Percentiles rank a stretch among this genome's conserved stretches.
phyloP scores from a whole-genome alignment of 1,140 invertebrate genomes.

The Calephelis virginiensis region DNA sequence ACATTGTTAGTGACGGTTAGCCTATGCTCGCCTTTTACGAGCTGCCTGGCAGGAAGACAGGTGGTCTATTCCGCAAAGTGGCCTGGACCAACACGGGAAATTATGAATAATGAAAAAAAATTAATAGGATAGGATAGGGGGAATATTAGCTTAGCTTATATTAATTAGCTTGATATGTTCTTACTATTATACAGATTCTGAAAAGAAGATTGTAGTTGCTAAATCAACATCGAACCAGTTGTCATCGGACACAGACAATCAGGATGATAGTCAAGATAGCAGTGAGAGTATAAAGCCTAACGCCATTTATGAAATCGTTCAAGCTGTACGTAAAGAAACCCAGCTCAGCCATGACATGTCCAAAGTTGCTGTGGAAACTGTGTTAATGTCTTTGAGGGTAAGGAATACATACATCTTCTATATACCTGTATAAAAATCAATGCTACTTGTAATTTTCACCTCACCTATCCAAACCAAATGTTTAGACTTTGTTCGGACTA shows the following conservation, averaged over 20 bases:
- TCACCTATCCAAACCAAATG: too few relatives aligned
- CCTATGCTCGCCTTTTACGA: too few relatives aligned
- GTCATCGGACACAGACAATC: constrained; percentile 68
- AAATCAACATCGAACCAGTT: constrained; percentile 57
- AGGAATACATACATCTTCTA: constrained; percentile 9
- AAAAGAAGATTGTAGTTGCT: constrained; percentile 35
- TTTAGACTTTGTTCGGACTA: too few relatives aligned
- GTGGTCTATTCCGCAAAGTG: too few relatives aligned
- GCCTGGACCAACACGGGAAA: too few relatives aligned
- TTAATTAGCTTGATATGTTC: constrained; percentile 5
- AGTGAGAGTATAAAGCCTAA: constrained; percentile 73
- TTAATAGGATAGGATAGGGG: too few relatives aligned
- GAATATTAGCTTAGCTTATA: too few relatives aligned
- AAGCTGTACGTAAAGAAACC: constrained; percentile 89
- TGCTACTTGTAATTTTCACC: too few relatives aligned
- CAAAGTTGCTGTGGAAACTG: constrained; percentile 89
- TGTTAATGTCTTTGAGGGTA: constrained; percentile 82
- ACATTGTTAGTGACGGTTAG: too few relatives aligned
- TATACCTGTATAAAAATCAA: too few relatives aligned
- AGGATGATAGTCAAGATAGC: constrained; percentile 69
- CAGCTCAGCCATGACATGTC: constrained; percentile 93
- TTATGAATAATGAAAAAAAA: too few relatives aligned
- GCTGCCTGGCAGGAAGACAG: too few relatives aligned
- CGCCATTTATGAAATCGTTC: constrained; percentile 86
- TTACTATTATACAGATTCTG: constrained; percentile 31